Evolutionary conservation across 2,113 vertebrate genomes (phyloP), one percentile per base, ranked within the genome.

Genomic region (Oplegnathus fasciatus): DNA sequence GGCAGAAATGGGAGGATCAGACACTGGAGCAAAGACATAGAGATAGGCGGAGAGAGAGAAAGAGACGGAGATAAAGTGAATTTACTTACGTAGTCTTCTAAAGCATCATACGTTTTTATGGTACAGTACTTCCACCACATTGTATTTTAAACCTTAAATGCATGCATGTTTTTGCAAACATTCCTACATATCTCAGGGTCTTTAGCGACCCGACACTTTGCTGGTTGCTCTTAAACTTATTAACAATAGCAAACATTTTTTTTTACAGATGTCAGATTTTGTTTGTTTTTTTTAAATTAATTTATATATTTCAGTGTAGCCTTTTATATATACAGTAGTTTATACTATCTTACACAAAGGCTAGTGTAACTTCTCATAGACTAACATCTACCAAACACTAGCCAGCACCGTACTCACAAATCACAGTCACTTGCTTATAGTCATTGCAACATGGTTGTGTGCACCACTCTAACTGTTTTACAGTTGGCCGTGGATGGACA

Each of bases 1-100:
- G 64, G 54, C 40, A 67, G 42, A 80, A 80, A 82, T 50, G 61
- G 71, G 20, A 26, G 52, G 67, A 60, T 74, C 58, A 74, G 61
- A 81, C 57, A 52, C 34, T 37, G n/a, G 70, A 46, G 52, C 37
- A 75, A 55, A 65, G 72, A 69, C 32, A 74, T 6, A 28, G 15
- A 68, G 40, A 70, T n/a, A 50, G 42, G 83, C n/a, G 6, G 32
- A 46, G 14, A 34, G 30, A n/a, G 5, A 67, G 34, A 72, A 22
- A n/a, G 2, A 18, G 10, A 64, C 64, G 40, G 62, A 76, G 26
- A 74, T 30, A 13, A 14, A 34, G 37, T 67, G 40, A n/a, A 48
- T 57, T 60, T 48, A 50, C 42, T 69, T 14, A 68, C 32, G 52
- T 46, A 15, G 6, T 70, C 55, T 15, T 17, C 30, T 52, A 42